These are phyloP conservation scores for Listronotus bonariensis DNA, from an alignment of 1,140 invertebrate genomes.

Conservation along the genomic window DNA sequence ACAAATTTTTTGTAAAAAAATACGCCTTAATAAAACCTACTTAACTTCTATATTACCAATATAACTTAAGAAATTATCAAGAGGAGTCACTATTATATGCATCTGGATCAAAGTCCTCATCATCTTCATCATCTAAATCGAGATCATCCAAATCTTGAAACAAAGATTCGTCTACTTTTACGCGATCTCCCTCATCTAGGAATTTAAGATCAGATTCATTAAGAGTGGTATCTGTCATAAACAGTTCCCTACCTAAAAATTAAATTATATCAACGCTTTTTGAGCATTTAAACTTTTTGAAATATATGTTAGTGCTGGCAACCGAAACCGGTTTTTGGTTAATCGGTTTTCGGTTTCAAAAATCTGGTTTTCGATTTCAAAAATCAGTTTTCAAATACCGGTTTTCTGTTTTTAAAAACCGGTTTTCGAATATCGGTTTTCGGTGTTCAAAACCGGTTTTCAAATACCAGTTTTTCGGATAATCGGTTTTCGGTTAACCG, in stretches of 20 bases:
- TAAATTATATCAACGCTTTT: background rate
- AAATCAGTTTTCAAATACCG: too few relatives aligned
- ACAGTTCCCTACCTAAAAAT: slow-evolving; percentile 80
- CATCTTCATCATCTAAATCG: slow-evolving; percentile 82
- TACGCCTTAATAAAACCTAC: background rate
- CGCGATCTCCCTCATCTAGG: slow-evolving; percentile 86
- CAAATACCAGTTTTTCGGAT: too few relatives aligned
- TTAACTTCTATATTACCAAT: background rate
- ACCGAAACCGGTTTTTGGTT: too few relatives aligned
- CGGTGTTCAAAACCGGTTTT: too few relatives aligned
- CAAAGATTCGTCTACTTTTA: slow-evolving; percentile 92
- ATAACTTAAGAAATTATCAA: slow-evolving; percentile 13
- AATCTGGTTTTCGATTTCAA: too few relatives aligned
- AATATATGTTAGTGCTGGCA: too few relatives aligned
- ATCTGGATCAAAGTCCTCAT: slow-evolving; percentile 65
- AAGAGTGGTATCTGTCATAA: slow-evolving; percentile 88
- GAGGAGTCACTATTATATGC: slow-evolving; percentile 40
- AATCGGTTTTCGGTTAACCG: too few relatives aligned
- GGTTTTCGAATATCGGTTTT: too few relatives aligned
- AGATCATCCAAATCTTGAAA: slow-evolving; percentile 93
- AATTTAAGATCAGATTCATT: slow-evolving; percentile 96
- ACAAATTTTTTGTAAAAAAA: too few relatives aligned
- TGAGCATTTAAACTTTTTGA: too few relatives aligned
- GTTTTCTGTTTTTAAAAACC: too few relatives aligned
- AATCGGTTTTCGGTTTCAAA: too few relatives aligned